Base-by-base conservation (phyloP, 2,113 vertebrate species). In the Bujurquina vittata region DNA sequence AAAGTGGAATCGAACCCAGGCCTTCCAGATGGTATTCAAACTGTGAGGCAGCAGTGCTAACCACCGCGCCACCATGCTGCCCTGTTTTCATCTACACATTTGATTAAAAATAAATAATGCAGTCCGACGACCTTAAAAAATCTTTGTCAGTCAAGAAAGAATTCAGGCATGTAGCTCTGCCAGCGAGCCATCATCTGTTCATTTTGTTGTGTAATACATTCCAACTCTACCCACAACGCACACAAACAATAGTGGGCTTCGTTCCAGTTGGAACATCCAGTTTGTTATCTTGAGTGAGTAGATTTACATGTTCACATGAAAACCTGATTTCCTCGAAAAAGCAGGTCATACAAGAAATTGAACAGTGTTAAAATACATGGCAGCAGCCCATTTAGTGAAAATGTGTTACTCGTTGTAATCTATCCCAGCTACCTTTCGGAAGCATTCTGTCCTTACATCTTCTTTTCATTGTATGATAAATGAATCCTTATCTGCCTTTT, bases 151-250 rank as follows among this genome's bases (percentile, higher is more conserved):
- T 67, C 59, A 35, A 22, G 35, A 89, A 84, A 57, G 81, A 88
- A 78, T 88, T 67, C 37, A 56, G 74, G 37, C 79, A 69, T 56
- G 82, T 17, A 40, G 54, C 33, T 65, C 7, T 61, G 62, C 86
- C 83, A 90, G 69, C 84, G 75, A 89, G 65, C 81, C 18, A 55
- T 31, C 20, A 14, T 85, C 83, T 63, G 74, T 81, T 77, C 58
- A 10, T 87, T 67, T 81, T 11, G 57, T 77, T 22, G 15, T 67
- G 37, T 10, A 63, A 77, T 55, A 67, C 87, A 90, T 91, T 92
- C 90, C 89, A 83, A 11, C 7, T 10, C 84, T 43, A 60, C 91
- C 84, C 78, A 91, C 90, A 2, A 57, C 62, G n/a, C n/a, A 23
- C 86, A 56, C 54, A 74, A 4, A 84, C 79, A 87, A 78, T 55